Evolutionary conservation across 2,888 invertebrate species (phyloP).

Genomic region (Caenorhabditis uteleia): DNA sequence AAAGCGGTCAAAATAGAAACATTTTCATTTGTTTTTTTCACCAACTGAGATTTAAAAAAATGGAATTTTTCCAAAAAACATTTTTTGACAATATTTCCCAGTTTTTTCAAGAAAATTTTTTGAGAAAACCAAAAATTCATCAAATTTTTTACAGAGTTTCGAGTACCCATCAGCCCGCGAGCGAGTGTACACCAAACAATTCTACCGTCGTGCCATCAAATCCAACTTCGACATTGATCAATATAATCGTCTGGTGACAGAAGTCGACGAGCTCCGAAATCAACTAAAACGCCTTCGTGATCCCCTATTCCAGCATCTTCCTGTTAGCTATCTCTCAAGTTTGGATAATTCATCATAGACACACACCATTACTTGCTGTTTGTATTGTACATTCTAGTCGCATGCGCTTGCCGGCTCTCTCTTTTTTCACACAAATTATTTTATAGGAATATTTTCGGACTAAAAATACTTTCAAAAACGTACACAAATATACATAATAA

Average conservation of each 20-base stretch:
- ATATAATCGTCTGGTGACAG: slow-evolving; percentile 58
- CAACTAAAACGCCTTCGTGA: slow-evolving; percentile 61
- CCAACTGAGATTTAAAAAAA: too few relatives aligned
- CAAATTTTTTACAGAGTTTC: slow-evolving; percentile 50
- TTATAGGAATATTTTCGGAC: too few relatives aligned
- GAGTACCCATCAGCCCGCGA: slow-evolving; percentile 61
- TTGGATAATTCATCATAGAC: too few relatives aligned
- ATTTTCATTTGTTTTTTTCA: too few relatives aligned
- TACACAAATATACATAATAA: too few relatives aligned
- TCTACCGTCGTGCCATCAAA: slow-evolving; percentile 61
- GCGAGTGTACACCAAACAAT: slow-evolving; percentile 62
- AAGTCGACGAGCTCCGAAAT: slow-evolving; percentile 51
- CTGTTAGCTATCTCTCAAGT: slow-evolving; percentile 54
- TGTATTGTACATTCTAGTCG: slow-evolving; percentile 35
- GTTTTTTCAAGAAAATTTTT: background rate
- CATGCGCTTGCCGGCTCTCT: too few relatives aligned
- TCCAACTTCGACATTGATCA: slow-evolving; percentile 58
- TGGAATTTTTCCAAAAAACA: too few relatives aligned
- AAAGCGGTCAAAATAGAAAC: too few relatives aligned
- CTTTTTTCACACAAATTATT: too few relatives aligned
- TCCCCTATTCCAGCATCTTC: slow-evolving; percentile 65
- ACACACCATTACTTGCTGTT: too few relatives aligned
- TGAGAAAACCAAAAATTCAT: background rate
- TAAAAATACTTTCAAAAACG: too few relatives aligned
- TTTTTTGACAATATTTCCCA: background rate